Evolutionary conservation across 2,113 vertebrate genomes (phyloP), one percentile per base, ranked within the genome.

Genomic region (Pseudopodoces humilis): DNA sequence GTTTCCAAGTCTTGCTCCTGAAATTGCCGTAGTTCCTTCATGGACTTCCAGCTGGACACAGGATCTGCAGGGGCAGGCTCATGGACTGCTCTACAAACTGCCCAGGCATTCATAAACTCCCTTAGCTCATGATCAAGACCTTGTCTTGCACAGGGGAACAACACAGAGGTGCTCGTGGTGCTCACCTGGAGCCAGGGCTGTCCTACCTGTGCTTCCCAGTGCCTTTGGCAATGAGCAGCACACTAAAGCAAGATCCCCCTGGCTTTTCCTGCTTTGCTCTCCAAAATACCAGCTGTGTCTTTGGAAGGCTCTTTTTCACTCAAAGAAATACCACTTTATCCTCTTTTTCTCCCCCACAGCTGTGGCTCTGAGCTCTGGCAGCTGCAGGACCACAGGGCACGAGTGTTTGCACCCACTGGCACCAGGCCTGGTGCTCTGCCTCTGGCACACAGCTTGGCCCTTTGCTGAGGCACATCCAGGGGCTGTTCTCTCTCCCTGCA

Each of bases 401-500:
- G 0, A 31, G 41, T 43, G 62, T 67, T 62, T 65, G 56, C n/a
- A 65, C 4, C 24, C 15, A 1, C 15, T 4, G 4, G 35, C 4
- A 2, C 44, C 3, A 1, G n/a, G 19, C 10, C 47, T 0, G 0
- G 3, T 31, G 71, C n/a, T 88, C 27, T 78, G 60, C 41, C 69
- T 19, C 83, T 85, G 75, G 37, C 65, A 69, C 30, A 1, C 55
- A 78, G 64, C 70, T 49, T 12, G 35, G 8, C 46, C n/a, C 25
- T 69, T 41, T 11, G 7, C 62, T 80, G 58, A 46, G 70, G n/a
- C 41, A 15, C 2, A 13, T 24, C 72, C 77, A 50, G 58, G 11
- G 28, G 14, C 39, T 94, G 24, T 9, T 81, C 39, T 30, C 33
- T 59, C 39, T 64, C 44, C 44, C 19, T 55, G 41, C 10, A 5